Evolutionary conservation across 2,113 vertebrate species (phyloP).

Genomic region (Macaca nemestrina): DNA sequence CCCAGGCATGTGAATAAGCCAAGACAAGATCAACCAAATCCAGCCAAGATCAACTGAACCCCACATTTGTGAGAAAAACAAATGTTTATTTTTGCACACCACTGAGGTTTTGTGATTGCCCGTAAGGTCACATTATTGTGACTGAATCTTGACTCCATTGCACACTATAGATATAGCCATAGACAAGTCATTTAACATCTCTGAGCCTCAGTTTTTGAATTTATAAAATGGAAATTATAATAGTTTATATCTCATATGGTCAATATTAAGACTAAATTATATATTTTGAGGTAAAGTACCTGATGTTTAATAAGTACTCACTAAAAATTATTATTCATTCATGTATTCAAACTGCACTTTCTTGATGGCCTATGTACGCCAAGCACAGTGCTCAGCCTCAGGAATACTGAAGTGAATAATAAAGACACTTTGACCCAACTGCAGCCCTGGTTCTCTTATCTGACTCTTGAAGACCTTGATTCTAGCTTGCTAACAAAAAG

Average conservation of each 20-base stretch:
- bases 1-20: not conserved
- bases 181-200: not conserved
- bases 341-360: not conserved
- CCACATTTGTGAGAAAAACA: not conserved
- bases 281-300: conserved; percentile 1
- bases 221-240: not conserved
- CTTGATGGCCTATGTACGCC: not conserved
- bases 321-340: not conserved
- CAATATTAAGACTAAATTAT: not conserved
- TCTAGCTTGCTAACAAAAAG: not conserved
- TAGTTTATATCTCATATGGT: not conserved
- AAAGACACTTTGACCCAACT: not conserved
- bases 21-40: not conserved
- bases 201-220: not conserved
- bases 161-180: not conserved
- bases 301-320: conserved; percentile 7
- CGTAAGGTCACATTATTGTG: not conserved
- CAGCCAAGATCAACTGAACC: not conserved
- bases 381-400: not conserved
- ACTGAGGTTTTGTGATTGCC: not conserved
- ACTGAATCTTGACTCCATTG: not conserved
- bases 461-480: not conserved
- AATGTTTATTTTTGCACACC: not conserved
- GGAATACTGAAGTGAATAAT: not conserved
- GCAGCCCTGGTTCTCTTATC: not conserved